A percentile compares a stretch with the other conserved stretches of the same genome.
Evolutionary conservation across 2,888 invertebrate species (phyloP).

Genomic region (Pemphredon lugubris): DNA sequence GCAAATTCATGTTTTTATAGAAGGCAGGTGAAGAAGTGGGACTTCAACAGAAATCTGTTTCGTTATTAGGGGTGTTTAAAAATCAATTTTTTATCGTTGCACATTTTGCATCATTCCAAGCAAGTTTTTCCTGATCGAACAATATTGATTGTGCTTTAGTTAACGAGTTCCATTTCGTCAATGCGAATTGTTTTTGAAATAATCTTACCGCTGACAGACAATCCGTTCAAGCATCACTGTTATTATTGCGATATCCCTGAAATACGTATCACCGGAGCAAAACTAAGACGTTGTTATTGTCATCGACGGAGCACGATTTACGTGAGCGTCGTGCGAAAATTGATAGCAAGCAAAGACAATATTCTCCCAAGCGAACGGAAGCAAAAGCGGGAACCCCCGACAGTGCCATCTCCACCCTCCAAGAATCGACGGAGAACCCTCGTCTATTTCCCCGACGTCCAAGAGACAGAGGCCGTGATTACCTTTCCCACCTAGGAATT

Average conservation of each 20-base stretch:
- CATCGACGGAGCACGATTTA: constrained; percentile 7
- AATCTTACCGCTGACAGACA: not conserved
- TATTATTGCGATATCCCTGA: constrained; percentile 19
- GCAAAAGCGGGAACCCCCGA: constrained; percentile 21
- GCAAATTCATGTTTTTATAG: too few species aligned
- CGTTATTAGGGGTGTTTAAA: too few species aligned
- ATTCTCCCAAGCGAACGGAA: constrained; percentile 23
- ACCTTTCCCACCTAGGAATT: constrained; percentile 8
- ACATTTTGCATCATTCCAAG: too few species aligned
- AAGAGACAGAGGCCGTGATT: not conserved
- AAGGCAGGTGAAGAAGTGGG: too few species aligned
- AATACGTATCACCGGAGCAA: constrained; percentile 14
- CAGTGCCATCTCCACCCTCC: constrained; percentile 27
- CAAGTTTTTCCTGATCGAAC: too few species aligned
- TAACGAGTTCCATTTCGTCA: too few species aligned
- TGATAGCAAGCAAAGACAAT: constrained; percentile 23
- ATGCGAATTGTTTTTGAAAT: constrained; percentile 17
- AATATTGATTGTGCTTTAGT: too few species aligned
- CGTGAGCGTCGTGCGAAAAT: constrained; percentile 4
- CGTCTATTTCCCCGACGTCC: not conserved
- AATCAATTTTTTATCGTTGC: too few species aligned
- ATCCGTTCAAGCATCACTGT: constrained; percentile 9
- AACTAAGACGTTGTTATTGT: constrained; percentile 23
- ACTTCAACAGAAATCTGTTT: too few species aligned
- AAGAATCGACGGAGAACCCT: constrained; percentile 25